These are phyloP conservation scores for Seriola dumerili DNA, from an alignment of 2,113 vertebrate genomes.

Conservation along the genomic window DNA sequence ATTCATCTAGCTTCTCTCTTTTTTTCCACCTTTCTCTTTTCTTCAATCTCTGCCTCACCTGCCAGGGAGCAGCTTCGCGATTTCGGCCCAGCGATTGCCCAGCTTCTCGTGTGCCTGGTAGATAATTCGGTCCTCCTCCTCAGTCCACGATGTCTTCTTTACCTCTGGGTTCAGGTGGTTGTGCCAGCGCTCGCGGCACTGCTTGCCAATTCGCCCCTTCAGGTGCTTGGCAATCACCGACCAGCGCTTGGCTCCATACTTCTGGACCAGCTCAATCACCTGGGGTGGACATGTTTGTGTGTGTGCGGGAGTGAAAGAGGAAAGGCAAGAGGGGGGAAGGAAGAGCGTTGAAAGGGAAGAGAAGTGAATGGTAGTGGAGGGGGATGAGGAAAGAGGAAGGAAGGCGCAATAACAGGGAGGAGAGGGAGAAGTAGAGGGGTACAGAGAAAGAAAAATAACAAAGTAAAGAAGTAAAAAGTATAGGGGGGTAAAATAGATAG, in stretches of 20 bases:
- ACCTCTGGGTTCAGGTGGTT: conserved; percentile 99
- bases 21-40: not conserved
- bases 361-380: conserved; percentile 45
- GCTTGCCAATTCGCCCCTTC: conserved; percentile 98
- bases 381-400: conserved; percentile 65
- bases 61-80: conserved; percentile 98
- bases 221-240: conserved; percentile 99
- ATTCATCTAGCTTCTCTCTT: conserved; percentile 56
- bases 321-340: conserved; percentile 40
- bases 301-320: conserved; percentile 16
- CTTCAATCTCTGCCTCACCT: conserved; percentile 83
- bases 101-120: conserved; percentile 99
- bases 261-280: conserved; percentile 99
- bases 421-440: conserved; percentile 63
- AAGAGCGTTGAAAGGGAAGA: conserved; percentile 52
- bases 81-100: conserved; percentile 99
- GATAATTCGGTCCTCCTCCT: conserved; percentile 99
- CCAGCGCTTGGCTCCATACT: conserved; percentile 99
- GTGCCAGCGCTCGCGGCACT: conserved; percentile 99
- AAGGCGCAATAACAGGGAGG: conserved; percentile 71
- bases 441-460: conserved; percentile 20
- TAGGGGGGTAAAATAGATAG: conserved; percentile 6
- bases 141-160: conserved; percentile 99
- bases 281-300: conserved; percentile 75
- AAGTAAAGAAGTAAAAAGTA: not conserved